Conservation (phyloP, 2,113 vertebrate species). For the Helogale parvula region DNA sequence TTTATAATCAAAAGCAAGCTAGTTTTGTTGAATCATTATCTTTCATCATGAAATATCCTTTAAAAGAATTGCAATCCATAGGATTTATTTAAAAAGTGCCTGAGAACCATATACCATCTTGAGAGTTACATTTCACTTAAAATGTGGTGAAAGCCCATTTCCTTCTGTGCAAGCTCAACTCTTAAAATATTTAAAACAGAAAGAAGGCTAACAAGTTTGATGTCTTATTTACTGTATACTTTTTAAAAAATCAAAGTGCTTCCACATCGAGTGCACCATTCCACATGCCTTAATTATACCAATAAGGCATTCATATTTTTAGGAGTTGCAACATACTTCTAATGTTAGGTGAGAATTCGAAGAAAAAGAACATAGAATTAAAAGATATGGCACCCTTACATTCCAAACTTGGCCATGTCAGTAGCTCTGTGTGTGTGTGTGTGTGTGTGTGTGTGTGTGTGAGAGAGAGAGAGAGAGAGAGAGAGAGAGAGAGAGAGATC, state of each 20-base stretch:
- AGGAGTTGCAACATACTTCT: not conserved
- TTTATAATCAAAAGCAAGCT: not conserved
- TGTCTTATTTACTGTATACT: not conserved
- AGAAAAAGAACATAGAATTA: not conserved
- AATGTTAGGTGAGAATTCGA: not conserved
- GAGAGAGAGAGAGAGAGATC: too few species aligned
- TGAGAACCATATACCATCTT: not conserved
- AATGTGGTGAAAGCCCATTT: conserved; percentile 8
- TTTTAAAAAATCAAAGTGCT: conserved; percentile 46
- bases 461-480: too few species aligned
- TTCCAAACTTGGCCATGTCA: not conserved
- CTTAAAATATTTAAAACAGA: conserved; percentile 31
- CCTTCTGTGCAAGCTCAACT: not conserved
- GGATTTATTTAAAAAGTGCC: conserved; percentile 36
- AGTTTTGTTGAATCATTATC: conserved; percentile 2
- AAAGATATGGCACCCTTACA: not conserved
- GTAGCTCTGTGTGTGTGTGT: not conserved
- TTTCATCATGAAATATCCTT: conserved; percentile 5
- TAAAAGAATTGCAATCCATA: not conserved
- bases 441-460: not conserved
- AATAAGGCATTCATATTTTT: conserved; percentile 29
- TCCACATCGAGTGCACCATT: not conserved
- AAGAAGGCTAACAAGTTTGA: not conserved
- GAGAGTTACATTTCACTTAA: conserved; percentile 15
- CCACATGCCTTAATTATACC: not conserved